Conservation (phyloP, 2,113 vertebrate species). For the Scatophagus argus region DNA sequence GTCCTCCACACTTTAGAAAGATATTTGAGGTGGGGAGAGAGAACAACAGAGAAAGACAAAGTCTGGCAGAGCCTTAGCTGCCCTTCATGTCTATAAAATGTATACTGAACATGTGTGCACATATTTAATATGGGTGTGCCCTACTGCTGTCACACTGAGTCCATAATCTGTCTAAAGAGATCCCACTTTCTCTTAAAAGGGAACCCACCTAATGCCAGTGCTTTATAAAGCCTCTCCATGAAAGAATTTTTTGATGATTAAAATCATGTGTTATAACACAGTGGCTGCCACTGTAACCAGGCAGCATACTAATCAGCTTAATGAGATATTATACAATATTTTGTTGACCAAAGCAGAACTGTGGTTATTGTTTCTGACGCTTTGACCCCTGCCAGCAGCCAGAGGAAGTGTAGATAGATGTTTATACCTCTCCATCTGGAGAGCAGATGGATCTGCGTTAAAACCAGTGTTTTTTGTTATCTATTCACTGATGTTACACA, state of each 20-base stretch:
- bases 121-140: conserved; percentile 38
- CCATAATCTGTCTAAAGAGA: conserved; percentile 74
- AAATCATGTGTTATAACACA: conserved; percentile 94
- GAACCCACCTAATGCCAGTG: conserved; percentile 90
- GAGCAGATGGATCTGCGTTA: conserved; percentile 76
- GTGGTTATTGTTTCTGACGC: conserved; percentile 94
- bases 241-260: conserved; percentile 92
- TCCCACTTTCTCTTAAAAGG: conserved; percentile 89
- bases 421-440: conserved; percentile 78
- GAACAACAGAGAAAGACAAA: conserved; percentile 1
- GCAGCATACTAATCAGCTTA: conserved; percentile 99
- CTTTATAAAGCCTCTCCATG: conserved; percentile 88
- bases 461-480: conserved; percentile 60
- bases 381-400: conserved; percentile 92
- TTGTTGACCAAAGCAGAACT: conserved; percentile 99
- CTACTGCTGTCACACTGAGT: conserved; percentile 22
- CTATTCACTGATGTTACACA: conserved; percentile 59
- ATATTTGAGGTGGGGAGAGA: conserved; percentile 48
- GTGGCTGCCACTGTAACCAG: conserved; percentile 90
- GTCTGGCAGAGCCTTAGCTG: conserved; percentile 16
- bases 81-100: conserved; percentile 34
- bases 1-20: conserved; percentile 34
- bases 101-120: conserved; percentile 29
- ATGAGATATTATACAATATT: conserved; percentile 99
- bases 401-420: conserved; percentile 67